These are phyloP conservation scores for Agrochola lota DNA, from an alignment of 2,888 invertebrate genomes.

Conservation along the genomic window DNA sequence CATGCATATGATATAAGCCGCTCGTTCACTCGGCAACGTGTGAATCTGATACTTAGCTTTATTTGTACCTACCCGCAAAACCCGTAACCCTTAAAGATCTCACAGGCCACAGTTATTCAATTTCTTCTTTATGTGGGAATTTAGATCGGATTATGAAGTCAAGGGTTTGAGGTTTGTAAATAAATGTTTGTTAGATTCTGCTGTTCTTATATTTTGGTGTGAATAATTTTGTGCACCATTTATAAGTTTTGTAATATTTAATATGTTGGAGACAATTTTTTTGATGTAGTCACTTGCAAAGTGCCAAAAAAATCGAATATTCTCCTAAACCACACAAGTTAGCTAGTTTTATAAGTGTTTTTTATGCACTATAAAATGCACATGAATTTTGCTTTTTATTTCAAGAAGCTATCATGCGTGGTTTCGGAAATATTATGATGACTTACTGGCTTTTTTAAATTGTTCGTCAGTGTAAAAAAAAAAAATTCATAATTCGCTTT, in stretches of 20 bases:
- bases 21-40: constrained; percentile 37
- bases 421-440: too few relatives aligned
- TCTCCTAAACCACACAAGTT: too few relatives aligned
- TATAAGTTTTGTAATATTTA: too few relatives aligned
- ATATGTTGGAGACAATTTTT: too few relatives aligned
- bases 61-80: constrained; percentile 48
- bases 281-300: too few relatives aligned
- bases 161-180: constrained; percentile 1
- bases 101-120: constrained; percentile 32
- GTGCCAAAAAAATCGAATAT: too few relatives aligned
- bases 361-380: too few relatives aligned
- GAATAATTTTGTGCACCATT: neutral
- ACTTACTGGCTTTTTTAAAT: too few relatives aligned
- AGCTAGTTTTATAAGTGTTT: too few relatives aligned
- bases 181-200: constrained; percentile 9
- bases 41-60: constrained; percentile 56
- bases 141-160: constrained; percentile 16
- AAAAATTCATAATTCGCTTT: neutral
- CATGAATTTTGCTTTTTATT: too few relatives aligned
- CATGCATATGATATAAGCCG: constrained; percentile 54
- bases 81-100: constrained; percentile 34
- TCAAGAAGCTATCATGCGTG: too few relatives aligned
- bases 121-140: constrained; percentile 36
- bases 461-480: too few relatives aligned
- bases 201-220: neutral